Evolutionary conservation across 2,797 vertebrate genomes (phyloP).

Genomic region (Melanotaenia maccullochi): DNA sequence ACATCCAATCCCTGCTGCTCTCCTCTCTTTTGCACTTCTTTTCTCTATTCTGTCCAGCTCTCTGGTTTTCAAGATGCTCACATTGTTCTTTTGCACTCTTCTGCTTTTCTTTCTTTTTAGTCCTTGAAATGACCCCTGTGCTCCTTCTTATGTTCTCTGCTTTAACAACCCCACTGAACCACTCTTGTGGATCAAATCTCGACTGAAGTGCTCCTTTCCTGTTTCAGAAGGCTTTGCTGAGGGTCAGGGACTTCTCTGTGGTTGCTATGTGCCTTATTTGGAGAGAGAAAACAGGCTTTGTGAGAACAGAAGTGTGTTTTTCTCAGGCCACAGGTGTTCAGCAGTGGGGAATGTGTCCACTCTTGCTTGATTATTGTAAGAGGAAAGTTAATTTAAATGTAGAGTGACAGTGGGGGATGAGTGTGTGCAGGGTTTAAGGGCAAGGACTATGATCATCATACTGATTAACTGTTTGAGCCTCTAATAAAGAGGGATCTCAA

Average conservation of each 20-base stretch:
- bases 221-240: conserved; percentile 50
- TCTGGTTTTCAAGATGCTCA: conserved; percentile 41
- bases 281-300: conserved; percentile 34
- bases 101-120: conserved; percentile 54
- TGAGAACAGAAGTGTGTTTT: conserved; percentile 56
- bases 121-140: conserved; percentile 60
- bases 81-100: conserved; percentile 48
- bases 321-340: conserved; percentile 65
- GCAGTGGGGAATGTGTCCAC: conserved; percentile 13
- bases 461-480: conserved; percentile 16
- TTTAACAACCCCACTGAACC: conserved; percentile 62
- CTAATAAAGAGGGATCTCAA: background rate
- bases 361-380: conserved; percentile 27
- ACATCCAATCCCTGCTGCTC: conserved; percentile 56
- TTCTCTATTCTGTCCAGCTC: conserved; percentile 34
- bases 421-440: conserved; percentile 27
- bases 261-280: conserved; percentile 49
- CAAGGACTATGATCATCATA: conserved; percentile 16
- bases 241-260: conserved; percentile 40
- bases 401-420: conserved; percentile 13
- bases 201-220: conserved; percentile 65
- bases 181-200: conserved; percentile 58
- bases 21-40: conserved; percentile 42
- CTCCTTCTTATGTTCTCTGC: conserved; percentile 50
- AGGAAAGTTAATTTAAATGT: conserved; percentile 51